Evolutionary conservation across 2,888 invertebrate genomes (phyloP).

Genomic region (Drosophila mimetica): DNA sequence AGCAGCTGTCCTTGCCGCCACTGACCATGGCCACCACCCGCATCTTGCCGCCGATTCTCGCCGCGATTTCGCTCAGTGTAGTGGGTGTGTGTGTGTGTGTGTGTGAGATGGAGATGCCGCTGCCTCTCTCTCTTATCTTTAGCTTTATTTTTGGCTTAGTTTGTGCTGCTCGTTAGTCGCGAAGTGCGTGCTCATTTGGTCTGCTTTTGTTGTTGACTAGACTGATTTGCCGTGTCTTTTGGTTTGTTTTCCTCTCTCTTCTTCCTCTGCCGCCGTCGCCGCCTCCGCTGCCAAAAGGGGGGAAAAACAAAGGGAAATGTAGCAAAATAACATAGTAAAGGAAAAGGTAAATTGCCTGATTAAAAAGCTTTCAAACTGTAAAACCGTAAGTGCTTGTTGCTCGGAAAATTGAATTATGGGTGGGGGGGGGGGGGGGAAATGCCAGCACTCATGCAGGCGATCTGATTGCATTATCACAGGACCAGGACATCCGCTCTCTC

Average conservation of each 20-base stretch:
- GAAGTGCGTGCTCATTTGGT: slow-evolving; percentile 63
- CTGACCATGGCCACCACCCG: slow-evolving; percentile 95
- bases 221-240: slow-evolving; percentile 40
- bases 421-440: slow-evolving; percentile 7
- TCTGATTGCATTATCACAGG: slow-evolving; percentile 40
- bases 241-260: background rate
- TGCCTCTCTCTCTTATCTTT: slow-evolving; percentile 29
- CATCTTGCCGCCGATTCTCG: slow-evolving; percentile 86
- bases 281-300: slow-evolving; percentile 4
- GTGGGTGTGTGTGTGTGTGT: background rate
- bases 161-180: slow-evolving; percentile 52
- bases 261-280: slow-evolving; percentile 6
- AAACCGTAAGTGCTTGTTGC: slow-evolving; percentile 39
- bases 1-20: slow-evolving; percentile 99
- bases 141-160: slow-evolving; percentile 45
- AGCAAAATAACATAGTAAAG: background rate
- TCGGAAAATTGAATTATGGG: slow-evolving; percentile 24
- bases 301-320: background rate
- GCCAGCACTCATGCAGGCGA: slow-evolving; percentile 4
- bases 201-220: slow-evolving; percentile 75
- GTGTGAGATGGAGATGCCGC: background rate
- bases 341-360: slow-evolving; percentile 10
- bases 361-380: slow-evolving; percentile 14
- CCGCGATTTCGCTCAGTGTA: slow-evolving; percentile 1
- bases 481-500: background rate